Evolutionary conservation across 2,797 vertebrate species (phyloP).

Genomic region (Threskiornis aethiopicus): DNA sequence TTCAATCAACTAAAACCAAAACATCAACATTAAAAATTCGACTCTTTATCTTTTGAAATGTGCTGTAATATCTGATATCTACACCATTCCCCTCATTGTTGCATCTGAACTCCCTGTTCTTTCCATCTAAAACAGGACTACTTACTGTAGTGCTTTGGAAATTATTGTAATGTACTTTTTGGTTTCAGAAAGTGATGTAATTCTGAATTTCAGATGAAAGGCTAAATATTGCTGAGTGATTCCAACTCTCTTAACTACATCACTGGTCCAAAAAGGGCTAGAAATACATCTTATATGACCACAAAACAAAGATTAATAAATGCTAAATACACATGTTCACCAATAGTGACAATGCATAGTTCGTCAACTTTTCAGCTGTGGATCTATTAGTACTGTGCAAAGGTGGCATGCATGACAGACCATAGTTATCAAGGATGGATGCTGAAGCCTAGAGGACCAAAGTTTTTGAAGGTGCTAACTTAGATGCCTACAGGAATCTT

Average conservation of each 20-base stretch:
- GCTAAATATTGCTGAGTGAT: not conserved
- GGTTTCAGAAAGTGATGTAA: not conserved
- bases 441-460: not conserved
- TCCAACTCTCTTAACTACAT: not conserved
- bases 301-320: not conserved
- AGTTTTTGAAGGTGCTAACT: not conserved
- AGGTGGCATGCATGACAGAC: not conserved
- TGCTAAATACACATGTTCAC: not conserved
- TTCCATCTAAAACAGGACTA: not conserved
- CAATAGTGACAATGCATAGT: not conserved
- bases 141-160: not conserved
- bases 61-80: not conserved
- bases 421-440: not conserved
- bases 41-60: not conserved
- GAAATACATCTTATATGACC: not conserved
- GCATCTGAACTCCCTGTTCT: not conserved
- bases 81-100: not conserved
- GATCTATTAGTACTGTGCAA: not conserved
- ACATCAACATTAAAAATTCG: not conserved
- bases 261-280: not conserved
- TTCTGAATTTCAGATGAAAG: not conserved
- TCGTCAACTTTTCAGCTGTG: not conserved
- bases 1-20: conserved; percentile 66
- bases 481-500: not conserved
- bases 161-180: not conserved